These are phyloP conservation scores for Lagocephalus sceleratus DNA, from an alignment of 2,797 vertebrate genomes.

Conservation along the genomic window DNA sequence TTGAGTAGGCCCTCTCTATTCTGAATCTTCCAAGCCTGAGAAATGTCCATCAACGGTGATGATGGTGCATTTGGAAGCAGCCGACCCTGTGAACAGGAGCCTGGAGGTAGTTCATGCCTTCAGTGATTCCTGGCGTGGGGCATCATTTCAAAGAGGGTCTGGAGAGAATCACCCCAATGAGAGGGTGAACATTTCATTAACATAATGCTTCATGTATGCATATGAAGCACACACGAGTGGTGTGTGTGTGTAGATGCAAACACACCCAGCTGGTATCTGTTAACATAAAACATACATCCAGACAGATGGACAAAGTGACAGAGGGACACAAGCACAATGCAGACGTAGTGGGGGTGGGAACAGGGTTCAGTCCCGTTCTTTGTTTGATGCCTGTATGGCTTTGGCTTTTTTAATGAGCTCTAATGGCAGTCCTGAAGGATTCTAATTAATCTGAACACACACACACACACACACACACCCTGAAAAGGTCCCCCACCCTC, in stretches of 20 bases:
- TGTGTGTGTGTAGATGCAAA: not conserved
- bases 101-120: conserved; percentile 45
- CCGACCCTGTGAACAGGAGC: conserved; percentile 41
- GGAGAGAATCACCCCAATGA: conserved; percentile 45
- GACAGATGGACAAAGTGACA: conserved; percentile 7
- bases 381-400: conserved; percentile 75
- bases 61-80: conserved; percentile 33
- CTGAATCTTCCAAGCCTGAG: conserved; percentile 29
- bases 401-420: conserved; percentile 76
- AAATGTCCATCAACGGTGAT: conserved; percentile 54
- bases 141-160: conserved; percentile 61
- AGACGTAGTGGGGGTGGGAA: conserved; percentile 46
- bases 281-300: conserved; percentile 1
- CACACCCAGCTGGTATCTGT: not conserved
- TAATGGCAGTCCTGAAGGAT: conserved; percentile 77
- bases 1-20: not conserved
- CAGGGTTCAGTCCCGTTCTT: conserved; percentile 63
- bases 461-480: not conserved
- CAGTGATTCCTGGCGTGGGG: conserved; percentile 39
- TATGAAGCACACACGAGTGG: too few species aligned
- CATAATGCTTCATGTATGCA: conserved; percentile 70
- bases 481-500: conserved; percentile 48
- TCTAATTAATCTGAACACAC: conserved; percentile 73
- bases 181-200: conserved; percentile 55
- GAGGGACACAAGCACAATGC: conserved; percentile 20